Evolutionary conservation across 1,140 invertebrate species (phyloP).

Genomic region (Caenorhabditis remanei): DNA sequence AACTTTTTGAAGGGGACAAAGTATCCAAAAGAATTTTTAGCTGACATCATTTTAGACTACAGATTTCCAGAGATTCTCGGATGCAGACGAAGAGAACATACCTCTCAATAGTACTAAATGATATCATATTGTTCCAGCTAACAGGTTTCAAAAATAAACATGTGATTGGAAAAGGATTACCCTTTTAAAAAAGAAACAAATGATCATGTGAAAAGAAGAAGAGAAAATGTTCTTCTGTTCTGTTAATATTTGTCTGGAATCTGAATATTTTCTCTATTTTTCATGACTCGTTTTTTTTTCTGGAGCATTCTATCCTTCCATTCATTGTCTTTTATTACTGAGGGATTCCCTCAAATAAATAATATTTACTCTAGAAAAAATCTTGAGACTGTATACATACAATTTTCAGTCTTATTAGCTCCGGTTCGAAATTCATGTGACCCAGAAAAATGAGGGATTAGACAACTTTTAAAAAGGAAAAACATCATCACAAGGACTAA

Average conservation of each 20-base stretch:
- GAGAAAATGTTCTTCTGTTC: neutral
- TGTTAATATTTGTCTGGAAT: neutral
- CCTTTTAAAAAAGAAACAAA: constrained; percentile 2
- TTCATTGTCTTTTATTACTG: too few relatives aligned
- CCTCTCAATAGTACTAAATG: neutral
- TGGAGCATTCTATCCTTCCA: too few relatives aligned
- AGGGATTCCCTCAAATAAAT: too few relatives aligned
- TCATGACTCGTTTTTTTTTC: too few relatives aligned
- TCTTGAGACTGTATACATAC: too few relatives aligned
- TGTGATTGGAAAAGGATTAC: neutral
- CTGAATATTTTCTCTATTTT: neutral
- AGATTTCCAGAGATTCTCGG: neutral
- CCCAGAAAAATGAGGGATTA: too few relatives aligned
- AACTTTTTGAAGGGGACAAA: neutral
- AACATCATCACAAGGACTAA: neutral
- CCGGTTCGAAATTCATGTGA: neutral
- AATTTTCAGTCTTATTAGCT: neutral
- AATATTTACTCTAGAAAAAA: too few relatives aligned
- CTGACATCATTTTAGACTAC: too few relatives aligned
- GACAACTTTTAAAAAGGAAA: neutral
- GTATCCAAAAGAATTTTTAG: too few relatives aligned
- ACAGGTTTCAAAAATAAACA: neutral
- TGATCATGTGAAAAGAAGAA: neutral
- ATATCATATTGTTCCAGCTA: constrained; percentile 16
- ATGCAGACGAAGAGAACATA: neutral